Conservation (phyloP, 2,888 invertebrate genomes). For the Drosophila austrosaltans region DNA sequence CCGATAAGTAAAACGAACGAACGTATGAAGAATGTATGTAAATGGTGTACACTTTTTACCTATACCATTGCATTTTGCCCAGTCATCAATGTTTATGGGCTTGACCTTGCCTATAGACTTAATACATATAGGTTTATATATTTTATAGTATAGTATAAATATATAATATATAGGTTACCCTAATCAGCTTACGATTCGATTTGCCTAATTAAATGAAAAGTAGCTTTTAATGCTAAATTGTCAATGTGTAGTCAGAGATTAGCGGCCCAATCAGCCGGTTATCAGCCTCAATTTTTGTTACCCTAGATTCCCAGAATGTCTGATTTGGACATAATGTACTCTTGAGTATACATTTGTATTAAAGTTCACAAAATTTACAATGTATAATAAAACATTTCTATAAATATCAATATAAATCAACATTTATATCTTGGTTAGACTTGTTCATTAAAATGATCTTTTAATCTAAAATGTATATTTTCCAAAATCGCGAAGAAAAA, state of each 20-base stretch:
- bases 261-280: slow-evolving; percentile 1
- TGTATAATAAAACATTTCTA: no score
- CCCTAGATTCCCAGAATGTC: not conserved
- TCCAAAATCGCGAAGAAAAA: no score
- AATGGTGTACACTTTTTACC: slow-evolving; percentile 15
- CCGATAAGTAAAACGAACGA: slow-evolving; percentile 23
- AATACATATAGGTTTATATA: not conserved
- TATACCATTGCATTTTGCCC: slow-evolving; percentile 57
- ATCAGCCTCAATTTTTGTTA: not conserved
- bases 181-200: slow-evolving; percentile 40
- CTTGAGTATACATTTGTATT: no score
- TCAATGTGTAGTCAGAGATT: not conserved
- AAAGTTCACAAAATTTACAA: no score
- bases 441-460: no score
- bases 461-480: no score
- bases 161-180: slow-evolving; percentile 1
- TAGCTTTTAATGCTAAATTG: slow-evolving; percentile 17
- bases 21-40: not conserved
- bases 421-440: no score
- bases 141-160: no score
- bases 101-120: slow-evolving; percentile 61
- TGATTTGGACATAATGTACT: no score
- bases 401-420: no score
- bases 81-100: slow-evolving; percentile 77
- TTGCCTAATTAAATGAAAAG: slow-evolving; percentile 43